phyloP scores from a whole-genome alignment of 2,113 vertebrate genomes.

The Ptilorrhoa leucosticta region DNA sequence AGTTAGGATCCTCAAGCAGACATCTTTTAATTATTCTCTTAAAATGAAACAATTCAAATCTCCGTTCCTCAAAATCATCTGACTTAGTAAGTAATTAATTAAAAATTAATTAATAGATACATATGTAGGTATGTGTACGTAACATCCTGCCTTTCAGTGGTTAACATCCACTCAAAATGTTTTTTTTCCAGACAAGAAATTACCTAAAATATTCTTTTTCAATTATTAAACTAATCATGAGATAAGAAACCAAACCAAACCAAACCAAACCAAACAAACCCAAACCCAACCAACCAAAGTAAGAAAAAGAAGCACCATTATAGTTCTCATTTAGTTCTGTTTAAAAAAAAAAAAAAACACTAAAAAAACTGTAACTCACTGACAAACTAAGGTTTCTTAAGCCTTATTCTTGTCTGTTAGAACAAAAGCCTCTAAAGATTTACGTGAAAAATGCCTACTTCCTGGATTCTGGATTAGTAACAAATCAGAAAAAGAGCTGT shows the following conservation, averaged over 20 bases:
- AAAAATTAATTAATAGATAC: not conserved
- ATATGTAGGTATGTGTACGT: not conserved
- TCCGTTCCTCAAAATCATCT: not conserved
- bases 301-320: not conserved
- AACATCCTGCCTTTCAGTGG: not conserved
- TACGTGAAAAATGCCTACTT: not conserved
- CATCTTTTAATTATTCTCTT: not conserved
- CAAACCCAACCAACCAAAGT: not conserved
- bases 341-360: not conserved
- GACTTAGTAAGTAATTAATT: not conserved
- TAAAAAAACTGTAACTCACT: not conserved
- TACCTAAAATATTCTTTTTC: not conserved
- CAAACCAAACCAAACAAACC: not conserved
- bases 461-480: not conserved
- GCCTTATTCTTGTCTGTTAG: not conserved
- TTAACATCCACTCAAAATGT: not conserved
- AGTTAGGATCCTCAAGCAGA: not conserved
- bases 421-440: not conserved
- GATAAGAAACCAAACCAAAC: not conserved
- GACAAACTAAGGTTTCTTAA: not conserved
- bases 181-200: not conserved
- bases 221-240: not conserved
- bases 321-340: not conserved
- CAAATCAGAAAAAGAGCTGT: not conserved
- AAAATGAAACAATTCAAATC: not conserved